These are phyloP conservation scores for Zenarchopterus dispar DNA, from an alignment of 2,797 vertebrate genomes.

Conservation along the genomic window DNA sequence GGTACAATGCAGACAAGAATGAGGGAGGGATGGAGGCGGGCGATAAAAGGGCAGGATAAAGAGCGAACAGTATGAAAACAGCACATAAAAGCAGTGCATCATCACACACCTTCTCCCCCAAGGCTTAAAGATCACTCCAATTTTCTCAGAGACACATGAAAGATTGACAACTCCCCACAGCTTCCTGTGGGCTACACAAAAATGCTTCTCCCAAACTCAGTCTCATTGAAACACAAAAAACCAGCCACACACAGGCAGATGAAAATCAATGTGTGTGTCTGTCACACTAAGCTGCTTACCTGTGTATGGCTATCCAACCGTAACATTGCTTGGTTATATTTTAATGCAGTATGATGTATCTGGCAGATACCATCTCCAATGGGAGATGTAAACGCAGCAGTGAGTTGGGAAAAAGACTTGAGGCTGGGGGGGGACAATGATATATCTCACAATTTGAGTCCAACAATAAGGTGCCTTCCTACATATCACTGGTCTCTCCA, in stretches of 20 bases:
- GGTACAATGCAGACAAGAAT: conserved; percentile 9
- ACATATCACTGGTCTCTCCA: conserved; percentile 1
- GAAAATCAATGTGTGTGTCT: conserved; percentile 21
- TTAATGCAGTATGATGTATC: conserved; percentile 16
- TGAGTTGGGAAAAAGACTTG: conserved; percentile 24
- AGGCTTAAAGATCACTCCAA: conserved; percentile 30
- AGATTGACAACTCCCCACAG: conserved; percentile 19
- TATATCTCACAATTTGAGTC: conserved; percentile 24
- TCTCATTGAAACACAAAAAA: conserved; percentile 6
- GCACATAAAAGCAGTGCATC: conserved; percentile 36
- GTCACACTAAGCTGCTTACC: conserved; percentile 12
- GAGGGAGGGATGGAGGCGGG: conserved; percentile 10
- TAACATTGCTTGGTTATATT: conserved; percentile 11
- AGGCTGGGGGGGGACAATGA: not conserved
- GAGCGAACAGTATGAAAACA: conserved; percentile 24
- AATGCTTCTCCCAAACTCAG: conserved; percentile 3
- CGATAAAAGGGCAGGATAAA: conserved; percentile 46
- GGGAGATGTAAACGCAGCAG: conserved; percentile 2
- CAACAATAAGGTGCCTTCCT: conserved; percentile 3
- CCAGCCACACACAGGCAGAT: not conserved
- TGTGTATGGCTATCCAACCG: conserved; percentile 6
- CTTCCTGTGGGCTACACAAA: conserved; percentile 18
- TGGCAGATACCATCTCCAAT: conserved; percentile 8
- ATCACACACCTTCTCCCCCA: conserved; percentile 22
- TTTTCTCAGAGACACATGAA: conserved; percentile 42